Conservation (phyloP, 2,888 invertebrate species). For the Gari tellinella region DNA sequence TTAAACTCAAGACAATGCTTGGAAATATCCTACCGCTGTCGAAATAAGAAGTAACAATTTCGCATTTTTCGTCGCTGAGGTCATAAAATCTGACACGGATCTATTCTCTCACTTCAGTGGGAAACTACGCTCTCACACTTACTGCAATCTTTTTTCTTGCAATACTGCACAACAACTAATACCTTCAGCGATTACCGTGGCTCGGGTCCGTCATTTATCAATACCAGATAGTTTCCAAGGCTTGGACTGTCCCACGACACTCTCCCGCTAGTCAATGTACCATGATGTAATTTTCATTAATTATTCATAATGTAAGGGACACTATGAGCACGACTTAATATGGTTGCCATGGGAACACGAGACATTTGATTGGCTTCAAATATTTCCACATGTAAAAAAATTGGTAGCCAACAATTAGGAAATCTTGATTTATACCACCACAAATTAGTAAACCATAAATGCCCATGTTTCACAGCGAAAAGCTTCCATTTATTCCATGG, state of each 20-base stretch:
- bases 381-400: constrained; percentile 7
- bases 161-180: constrained; percentile 1
- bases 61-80: too few species aligned
- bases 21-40: too few species aligned
- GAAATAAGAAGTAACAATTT: too few species aligned
- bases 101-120: too few species aligned
- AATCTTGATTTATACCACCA: too few species aligned
- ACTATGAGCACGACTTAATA: constrained; percentile 10
- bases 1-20: too few species aligned
- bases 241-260: constrained; percentile 4
- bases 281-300: constrained; percentile 31
- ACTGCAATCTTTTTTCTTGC: too few species aligned
- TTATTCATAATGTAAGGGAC: constrained; percentile 27
- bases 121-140: too few species aligned
- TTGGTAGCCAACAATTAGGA: background rate
- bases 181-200: background rate
- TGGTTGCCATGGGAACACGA: constrained; percentile 31
- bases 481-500: too few species aligned
- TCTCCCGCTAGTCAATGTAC: constrained; percentile 9
- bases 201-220: constrained; percentile 10
- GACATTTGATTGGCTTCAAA: constrained; percentile 27
- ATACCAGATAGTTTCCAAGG: background rate
- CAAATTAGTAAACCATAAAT: too few species aligned
- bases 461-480: too few species aligned
- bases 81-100: too few species aligned